These are phyloP conservation scores for Nibea albiflora DNA, from an alignment of 2,113 vertebrate genomes.

Conservation along the genomic window DNA sequence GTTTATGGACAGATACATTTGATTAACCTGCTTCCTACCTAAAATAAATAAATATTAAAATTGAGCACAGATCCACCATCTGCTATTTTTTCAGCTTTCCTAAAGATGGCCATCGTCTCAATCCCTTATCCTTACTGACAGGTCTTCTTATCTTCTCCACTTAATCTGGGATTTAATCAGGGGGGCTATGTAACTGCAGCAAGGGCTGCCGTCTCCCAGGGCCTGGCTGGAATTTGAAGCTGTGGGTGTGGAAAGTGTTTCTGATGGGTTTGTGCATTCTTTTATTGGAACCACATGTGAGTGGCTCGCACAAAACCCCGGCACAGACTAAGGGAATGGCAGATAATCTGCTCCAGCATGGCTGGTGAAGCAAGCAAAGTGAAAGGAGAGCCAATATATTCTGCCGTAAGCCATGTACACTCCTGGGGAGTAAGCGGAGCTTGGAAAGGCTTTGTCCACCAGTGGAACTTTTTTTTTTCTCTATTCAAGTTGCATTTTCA, in stretches of 20 bases:
- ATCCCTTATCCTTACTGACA: slow-evolving; percentile 71
- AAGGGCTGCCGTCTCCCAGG: slow-evolving; percentile 75
- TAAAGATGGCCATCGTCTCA: slow-evolving; percentile 65
- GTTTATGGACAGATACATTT: slow-evolving; percentile 27
- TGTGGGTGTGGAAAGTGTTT: slow-evolving; percentile 85
- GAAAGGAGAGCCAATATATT: slow-evolving; percentile 64
- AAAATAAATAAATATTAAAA: slow-evolving; percentile 59
- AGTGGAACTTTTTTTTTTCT: slow-evolving; percentile 37
- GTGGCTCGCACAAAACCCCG: slow-evolving; percentile 71
- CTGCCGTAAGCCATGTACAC: slow-evolving; percentile 55
- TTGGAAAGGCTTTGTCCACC: slow-evolving; percentile 55
- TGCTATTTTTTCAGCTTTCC: slow-evolving; percentile 64
- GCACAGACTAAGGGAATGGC: slow-evolving; percentile 72
- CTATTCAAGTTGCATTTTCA: slow-evolving; percentile 57
- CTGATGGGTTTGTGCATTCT: slow-evolving; percentile 78
- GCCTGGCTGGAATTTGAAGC: slow-evolving; percentile 83
- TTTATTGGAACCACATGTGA: slow-evolving; percentile 87
- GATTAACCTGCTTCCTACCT: slow-evolving; percentile 39
- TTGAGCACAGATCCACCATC: slow-evolving; percentile 46
- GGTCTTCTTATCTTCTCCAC: slow-evolving; percentile 80
- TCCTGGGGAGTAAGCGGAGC: slow-evolving; percentile 56
- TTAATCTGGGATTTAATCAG: slow-evolving; percentile 84
- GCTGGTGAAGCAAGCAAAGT: slow-evolving; percentile 55
- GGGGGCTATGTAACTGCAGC: slow-evolving; percentile 73
- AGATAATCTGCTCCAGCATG: slow-evolving; percentile 68